Percentiles rank a stretch among this genome's conserved stretches.
Evolutionary conservation across 2,888 invertebrate genomes (phyloP).

Genomic region (Temnothorax rugatulus): DNA sequence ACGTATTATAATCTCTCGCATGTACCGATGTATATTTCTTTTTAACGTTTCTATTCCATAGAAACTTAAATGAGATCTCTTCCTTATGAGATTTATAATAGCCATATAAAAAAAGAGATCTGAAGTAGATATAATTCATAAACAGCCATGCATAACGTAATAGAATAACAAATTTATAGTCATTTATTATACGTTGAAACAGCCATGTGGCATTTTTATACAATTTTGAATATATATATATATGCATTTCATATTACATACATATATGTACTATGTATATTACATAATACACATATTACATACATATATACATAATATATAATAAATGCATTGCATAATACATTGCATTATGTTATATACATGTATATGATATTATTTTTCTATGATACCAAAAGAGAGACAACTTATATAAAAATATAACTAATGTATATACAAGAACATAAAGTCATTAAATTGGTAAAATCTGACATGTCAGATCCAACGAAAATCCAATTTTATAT

Average conservation of each 20-base stretch:
- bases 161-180: slow-evolving; percentile 58
- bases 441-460: slow-evolving; percentile 39
- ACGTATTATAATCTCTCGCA: not conserved
- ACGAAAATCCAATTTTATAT: slow-evolving; percentile 4
- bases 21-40: not conserved
- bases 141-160: slow-evolving; percentile 41
- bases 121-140: slow-evolving; percentile 18
- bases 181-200: slow-evolving; percentile 53
- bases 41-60: not conserved
- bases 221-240: slow-evolving; percentile 46
- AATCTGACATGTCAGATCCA: slow-evolving; percentile 20
- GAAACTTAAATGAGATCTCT: slow-evolving; percentile 17
- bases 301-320: not conserved
- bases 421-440: slow-evolving; percentile 45
- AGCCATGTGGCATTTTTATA: slow-evolving; percentile 43
- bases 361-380: not conserved
- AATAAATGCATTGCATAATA: too few species aligned
- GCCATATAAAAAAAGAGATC: slow-evolving; percentile 22
- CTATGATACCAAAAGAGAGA: slow-evolving; percentile 35
- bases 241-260: too few species aligned
- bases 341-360: not conserved
- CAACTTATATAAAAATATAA: slow-evolving; percentile 25
- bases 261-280: not conserved
- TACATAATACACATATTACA: not conserved
- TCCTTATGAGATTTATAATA: not conserved